Percentiles rank a stretch among this genome's conserved stretches.
These are phyloP conservation scores for Anomalospiza imberbis DNA, from an alignment of 2,797 vertebrate species.

Conservation along the genomic window DNA sequence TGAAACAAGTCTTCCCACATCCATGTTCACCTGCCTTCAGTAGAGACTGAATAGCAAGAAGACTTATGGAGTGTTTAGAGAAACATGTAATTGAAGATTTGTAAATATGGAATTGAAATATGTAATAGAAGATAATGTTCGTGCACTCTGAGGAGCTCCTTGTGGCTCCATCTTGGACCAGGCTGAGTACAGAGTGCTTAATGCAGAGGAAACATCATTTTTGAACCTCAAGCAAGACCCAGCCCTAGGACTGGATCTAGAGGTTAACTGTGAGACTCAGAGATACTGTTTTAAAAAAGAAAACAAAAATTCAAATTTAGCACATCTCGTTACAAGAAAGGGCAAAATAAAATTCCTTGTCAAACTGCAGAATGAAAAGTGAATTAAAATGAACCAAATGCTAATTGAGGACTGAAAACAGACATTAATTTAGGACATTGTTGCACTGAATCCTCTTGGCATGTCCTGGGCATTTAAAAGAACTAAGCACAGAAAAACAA, in stretches of 20 bases:
- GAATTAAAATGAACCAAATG: background rate
- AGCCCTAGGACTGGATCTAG: background rate
- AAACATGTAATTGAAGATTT: background rate
- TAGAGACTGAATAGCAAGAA: background rate
- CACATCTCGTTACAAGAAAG: background rate
- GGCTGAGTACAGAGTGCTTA: background rate
- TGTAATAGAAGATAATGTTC: background rate
- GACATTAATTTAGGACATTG: background rate
- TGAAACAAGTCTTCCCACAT: background rate
- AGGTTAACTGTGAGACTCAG: background rate
- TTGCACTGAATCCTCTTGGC: background rate
- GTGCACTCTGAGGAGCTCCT: background rate
- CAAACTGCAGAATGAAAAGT: background rate
- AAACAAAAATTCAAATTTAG: background rate
- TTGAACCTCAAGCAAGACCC: background rate
- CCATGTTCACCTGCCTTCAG: background rate
- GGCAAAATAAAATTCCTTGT: background rate
- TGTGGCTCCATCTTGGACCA: background rate
- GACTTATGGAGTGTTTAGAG: background rate
- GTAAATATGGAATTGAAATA: background rate
- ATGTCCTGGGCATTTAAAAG: background rate
- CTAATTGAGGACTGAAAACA: background rate
- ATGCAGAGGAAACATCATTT: background rate
- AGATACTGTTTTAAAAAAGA: background rate
- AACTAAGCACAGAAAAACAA: background rate